These are phyloP conservation scores for Notocelia uddmanniana DNA, from an alignment of 2,888 invertebrate genomes.

Conservation along the genomic window DNA sequence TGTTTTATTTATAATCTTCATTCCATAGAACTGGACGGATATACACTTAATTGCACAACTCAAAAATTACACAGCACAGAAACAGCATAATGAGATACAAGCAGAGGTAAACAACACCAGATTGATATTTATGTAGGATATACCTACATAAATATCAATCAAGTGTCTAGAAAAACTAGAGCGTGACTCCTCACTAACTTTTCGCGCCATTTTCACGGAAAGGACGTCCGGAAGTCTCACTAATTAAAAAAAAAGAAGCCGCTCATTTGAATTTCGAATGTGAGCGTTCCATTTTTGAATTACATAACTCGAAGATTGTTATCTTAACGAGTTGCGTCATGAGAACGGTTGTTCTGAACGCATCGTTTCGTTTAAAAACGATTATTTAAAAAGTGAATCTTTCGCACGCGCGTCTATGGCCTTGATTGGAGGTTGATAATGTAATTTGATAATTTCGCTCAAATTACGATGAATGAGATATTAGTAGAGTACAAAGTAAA, in stretches of 20 bases:
- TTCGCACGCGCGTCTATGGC: conserved; percentile 32
- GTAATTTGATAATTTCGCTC: conserved; percentile 16
- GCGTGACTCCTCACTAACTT: conserved; percentile 18
- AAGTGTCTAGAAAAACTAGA: conserved; percentile 7
- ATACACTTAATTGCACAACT: too few relatives aligned
- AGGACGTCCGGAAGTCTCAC: conserved; percentile 42
- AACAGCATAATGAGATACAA: too few relatives aligned
- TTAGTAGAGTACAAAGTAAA: not conserved
- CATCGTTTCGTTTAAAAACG: conserved; percentile 35
- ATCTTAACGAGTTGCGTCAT: conserved; percentile 46
- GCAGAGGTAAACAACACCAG: too few relatives aligned
- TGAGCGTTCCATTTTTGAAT: conserved; percentile 47
- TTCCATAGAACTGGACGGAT: too few relatives aligned
- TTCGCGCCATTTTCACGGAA: conserved; percentile 33
- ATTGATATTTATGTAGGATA: too few relatives aligned
- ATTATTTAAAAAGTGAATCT: conserved; percentile 33
- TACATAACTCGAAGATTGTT: conserved; percentile 47
- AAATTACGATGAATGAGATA: not conserved
- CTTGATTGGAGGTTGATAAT: conserved; percentile 16
- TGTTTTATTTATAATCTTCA: too few relatives aligned
- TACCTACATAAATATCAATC: conserved; percentile 13
- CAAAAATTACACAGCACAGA: too few relatives aligned
- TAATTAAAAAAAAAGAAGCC: conserved; percentile 42
- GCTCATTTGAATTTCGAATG: conserved; percentile 46
- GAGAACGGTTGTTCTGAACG: conserved; percentile 41